Conservation (phyloP, 2,113 vertebrate genomes). For the Phalacrocorax brasilianus region DNA sequence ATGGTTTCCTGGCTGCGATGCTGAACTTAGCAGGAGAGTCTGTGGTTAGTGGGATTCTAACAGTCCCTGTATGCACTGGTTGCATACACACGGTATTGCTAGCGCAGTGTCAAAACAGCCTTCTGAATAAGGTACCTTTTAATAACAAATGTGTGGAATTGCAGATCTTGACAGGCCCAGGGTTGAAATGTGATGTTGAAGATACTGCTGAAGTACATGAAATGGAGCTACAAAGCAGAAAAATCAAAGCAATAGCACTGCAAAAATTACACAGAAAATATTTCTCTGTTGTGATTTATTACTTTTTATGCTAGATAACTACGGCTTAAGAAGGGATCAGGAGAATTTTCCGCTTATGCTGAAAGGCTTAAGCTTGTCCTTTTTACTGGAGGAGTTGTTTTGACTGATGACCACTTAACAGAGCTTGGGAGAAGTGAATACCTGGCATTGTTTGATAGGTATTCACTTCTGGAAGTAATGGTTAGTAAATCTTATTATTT, state of each 20-base stretch:
- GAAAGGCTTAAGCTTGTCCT: not conserved
- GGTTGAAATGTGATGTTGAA: not conserved
- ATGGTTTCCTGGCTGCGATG: not conserved
- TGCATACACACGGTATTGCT: rapidly evolving
- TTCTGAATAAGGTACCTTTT: not conserved
- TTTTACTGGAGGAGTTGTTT: not conserved
- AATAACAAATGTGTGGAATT: not conserved
- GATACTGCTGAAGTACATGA: not conserved
- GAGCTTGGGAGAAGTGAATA: not conserved
- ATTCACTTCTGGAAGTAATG: not conserved
- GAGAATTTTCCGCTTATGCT: not conserved
- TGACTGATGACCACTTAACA: not conserved
- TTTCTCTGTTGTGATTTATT: not conserved
- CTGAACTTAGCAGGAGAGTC: not conserved
- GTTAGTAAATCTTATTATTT: not conserved
- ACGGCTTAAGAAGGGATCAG: not conserved
- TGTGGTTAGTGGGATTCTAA: not conserved
- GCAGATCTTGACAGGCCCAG: not conserved
- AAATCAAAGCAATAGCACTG: not conserved
- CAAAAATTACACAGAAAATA: not conserved
- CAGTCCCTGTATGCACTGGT: not conserved
- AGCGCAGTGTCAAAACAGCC: not conserved
- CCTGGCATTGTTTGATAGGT: not conserved
- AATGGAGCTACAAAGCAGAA: not conserved
- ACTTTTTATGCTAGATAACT: not conserved